Base-by-base conservation (phyloP, 2,888 invertebrate genomes). In the Gastracanthus pulcherrimus region DNA sequence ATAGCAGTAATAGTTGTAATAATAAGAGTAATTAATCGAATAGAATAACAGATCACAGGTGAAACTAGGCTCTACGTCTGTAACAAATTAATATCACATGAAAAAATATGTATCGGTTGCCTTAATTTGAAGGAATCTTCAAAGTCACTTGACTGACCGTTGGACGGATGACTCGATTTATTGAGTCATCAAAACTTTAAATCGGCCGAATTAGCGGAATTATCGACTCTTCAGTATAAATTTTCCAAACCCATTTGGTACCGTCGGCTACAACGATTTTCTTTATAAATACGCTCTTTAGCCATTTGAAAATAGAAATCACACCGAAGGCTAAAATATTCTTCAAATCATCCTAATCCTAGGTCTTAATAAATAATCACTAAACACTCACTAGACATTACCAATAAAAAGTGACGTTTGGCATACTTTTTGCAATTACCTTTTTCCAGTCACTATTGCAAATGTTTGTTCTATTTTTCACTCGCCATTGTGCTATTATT, bases 31-130 rank as follows among this genome's bases (percentile, higher is more conserved):
- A 82, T 69, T 87, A 87, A 86, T 82, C 82, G 83, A 87, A 83
- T 80, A 82, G 64, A 78, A 76, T 86, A 88, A 89, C 86, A 86
- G 86, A 89, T 89, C 89, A 89, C 89, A 89, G 89, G 88, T 88
- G 80, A 88, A 88, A 89, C 86, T 89, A 88, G 86, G 86, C 88
- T 78, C 64, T 89, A 89, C 75, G 75, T 85, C 87, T 88, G 86
- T 85, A 90, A 88, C 86, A 89, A 89, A 89, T 87, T 89, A 87
- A 86, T 90, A 90, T 90, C 90, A 90, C 90, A 90, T 88, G 86
- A 90, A 89, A 89, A 89, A 89, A 89, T 89, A 89, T 90, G 88
- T 88, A 87, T 89, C 86, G 81, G 87, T 90, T 89, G 85, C 84
- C 84, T 72, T 80, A 70, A 26, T 51, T 60, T 71, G 4, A 72